Evolutionary conservation across 2,888 invertebrate species (phyloP).

Genomic region (Andrena bucephala): DNA sequence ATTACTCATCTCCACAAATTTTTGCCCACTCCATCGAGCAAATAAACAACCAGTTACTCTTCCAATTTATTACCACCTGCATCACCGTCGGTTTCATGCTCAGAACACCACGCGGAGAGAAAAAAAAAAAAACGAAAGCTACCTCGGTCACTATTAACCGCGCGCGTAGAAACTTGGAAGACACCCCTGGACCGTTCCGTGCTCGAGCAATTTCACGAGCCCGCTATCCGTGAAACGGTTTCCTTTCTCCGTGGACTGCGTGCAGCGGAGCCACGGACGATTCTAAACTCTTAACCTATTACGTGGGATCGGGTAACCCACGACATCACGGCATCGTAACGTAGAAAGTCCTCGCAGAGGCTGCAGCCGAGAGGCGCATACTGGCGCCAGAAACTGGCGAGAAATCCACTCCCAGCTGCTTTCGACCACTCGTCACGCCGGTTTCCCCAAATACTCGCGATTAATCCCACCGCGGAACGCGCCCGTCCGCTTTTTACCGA

Average conservation of each 20-base stretch:
- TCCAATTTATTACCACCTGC: too few relatives aligned
- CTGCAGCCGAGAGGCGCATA: slow-evolving; percentile 6
- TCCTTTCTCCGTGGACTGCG: slow-evolving; percentile 65
- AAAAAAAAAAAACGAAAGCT: not conserved
- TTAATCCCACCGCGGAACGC: not conserved
- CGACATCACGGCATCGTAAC: slow-evolving; percentile 73
- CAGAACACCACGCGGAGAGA: not conserved
- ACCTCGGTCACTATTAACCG: not conserved
- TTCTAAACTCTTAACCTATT: slow-evolving; percentile 80
- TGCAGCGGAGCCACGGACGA: slow-evolving; percentile 35
- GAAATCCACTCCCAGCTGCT: slow-evolving; percentile 7
- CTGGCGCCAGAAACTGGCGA: slow-evolving; percentile 1
- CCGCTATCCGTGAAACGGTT: slow-evolving; percentile 22
- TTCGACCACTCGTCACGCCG: not conserved
- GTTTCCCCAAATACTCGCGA: slow-evolving; percentile 8
- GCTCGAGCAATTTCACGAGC: slow-evolving; percentile 28
- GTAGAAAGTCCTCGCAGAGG: slow-evolving; percentile 74
- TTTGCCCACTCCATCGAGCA: too few relatives aligned
- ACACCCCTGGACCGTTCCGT: slow-evolving; percentile 15
- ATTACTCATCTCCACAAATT: too few relatives aligned
- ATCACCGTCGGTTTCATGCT: too few relatives aligned
- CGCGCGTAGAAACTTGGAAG: slow-evolving; percentile 31
- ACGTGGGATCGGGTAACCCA: slow-evolving; percentile 73
- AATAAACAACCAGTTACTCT: too few relatives aligned
- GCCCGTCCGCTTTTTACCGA: not conserved